These are phyloP conservation scores for Gonatopus flavifemur DNA, from an alignment of 1,140 invertebrate genomes.

Conservation along the genomic window DNA sequence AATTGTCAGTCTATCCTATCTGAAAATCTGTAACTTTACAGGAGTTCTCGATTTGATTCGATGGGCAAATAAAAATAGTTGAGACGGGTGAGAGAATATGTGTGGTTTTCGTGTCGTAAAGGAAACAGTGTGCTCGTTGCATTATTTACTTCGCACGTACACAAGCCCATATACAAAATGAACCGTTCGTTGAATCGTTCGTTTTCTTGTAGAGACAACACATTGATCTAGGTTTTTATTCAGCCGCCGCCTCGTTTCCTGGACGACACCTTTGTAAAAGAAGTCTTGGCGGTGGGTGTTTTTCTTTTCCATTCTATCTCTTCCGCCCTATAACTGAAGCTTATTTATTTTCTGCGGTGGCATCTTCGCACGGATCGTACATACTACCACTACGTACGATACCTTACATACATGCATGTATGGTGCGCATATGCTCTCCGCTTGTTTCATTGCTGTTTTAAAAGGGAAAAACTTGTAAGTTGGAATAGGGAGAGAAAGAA, in stretches of 20 bases:
- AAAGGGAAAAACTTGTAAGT: no score
- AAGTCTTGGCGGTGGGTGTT: background rate
- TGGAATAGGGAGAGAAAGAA: conserved; percentile 15
- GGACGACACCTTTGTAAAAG: conserved; percentile 7
- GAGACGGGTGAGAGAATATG: conserved; percentile 26
- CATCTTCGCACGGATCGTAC: background rate
- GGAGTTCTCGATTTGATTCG: no score
- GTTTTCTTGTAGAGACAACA: background rate
- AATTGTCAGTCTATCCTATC: no score
- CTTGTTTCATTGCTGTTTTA: conserved; percentile 15
- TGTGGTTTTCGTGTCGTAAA: conserved; percentile 26
- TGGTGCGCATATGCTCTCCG: conserved; percentile 4
- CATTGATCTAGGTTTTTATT: conserved; percentile 17
- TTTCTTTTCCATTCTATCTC: conserved; percentile 7
- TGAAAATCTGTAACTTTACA: no score
- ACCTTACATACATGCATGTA: conserved; percentile 5
- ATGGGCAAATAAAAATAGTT: conserved; percentile 43
- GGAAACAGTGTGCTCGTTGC: conserved; percentile 9
- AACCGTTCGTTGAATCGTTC: background rate
- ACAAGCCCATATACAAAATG: background rate
- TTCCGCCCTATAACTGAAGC: conserved; percentile 1
- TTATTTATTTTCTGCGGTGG: conserved; percentile 16
- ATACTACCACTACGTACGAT: no score
- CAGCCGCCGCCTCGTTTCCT: background rate
- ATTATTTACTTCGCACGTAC: conserved; percentile 2